phyloP scores from a whole-genome alignment of 92 coral and sea anemone species.

The Bergia puertoricense region DNA sequence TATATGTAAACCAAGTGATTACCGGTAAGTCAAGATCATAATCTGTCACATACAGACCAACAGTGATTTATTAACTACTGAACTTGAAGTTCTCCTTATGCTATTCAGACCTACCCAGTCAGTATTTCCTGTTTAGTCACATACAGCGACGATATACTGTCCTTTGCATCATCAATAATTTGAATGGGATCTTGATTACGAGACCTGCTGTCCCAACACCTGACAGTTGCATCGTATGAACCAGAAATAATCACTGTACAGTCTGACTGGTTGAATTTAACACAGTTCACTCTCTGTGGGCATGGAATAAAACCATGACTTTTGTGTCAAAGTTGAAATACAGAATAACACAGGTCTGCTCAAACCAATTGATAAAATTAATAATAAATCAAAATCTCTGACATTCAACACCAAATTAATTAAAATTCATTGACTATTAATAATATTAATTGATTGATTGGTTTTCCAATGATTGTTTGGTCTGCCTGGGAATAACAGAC shows the following conservation, averaged over 20 bases:
- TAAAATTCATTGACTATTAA: too few species aligned
- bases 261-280: slow-evolving; percentile 92
- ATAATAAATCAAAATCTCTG: too few species aligned
- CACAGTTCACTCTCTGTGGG: slow-evolving; percentile 89
- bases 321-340: not conserved
- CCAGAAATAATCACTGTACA: slow-evolving; percentile 91
- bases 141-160: slow-evolving; percentile 80
- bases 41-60: too few species aligned
- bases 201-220: slow-evolving; percentile 94
- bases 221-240: slow-evolving; percentile 91
- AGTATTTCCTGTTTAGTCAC: slow-evolving; percentile 88
- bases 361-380: not conserved
- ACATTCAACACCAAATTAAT: too few species aligned
- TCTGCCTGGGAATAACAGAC: too few species aligned
- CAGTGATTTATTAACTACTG: too few species aligned
- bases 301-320: not conserved
- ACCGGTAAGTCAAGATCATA: too few species aligned
- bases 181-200: slow-evolving; percentile 94
- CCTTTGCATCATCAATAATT: slow-evolving; percentile 93
- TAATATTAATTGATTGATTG: too few species aligned
- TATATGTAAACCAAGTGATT: too few species aligned
- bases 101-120: slow-evolving; percentile 68
- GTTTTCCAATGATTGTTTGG: too few species aligned
- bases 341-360: not conserved
- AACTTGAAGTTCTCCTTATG: too few species aligned